Evolutionary conservation across 1,140 invertebrate genomes (phyloP), one percentile per base, ranked within the genome.

Genomic region (Cydia fagiglandana): DNA sequence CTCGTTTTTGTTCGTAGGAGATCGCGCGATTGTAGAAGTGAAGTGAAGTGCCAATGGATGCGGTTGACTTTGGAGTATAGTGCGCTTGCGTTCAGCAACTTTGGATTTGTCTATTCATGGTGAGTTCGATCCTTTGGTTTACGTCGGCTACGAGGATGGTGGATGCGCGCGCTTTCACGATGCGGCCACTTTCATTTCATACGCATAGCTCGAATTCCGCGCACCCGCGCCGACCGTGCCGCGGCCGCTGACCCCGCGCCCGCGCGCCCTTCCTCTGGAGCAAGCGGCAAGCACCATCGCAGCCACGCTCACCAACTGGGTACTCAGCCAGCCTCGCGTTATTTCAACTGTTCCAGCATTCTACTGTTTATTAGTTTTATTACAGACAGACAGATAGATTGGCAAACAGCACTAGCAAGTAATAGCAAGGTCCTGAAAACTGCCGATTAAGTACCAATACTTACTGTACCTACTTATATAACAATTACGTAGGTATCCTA

Each of bases 201-300:
- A 91, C 88, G 90, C 91, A 92, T 92, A 91, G 86, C 86, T 91
- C 84, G 88, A 89, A 92, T 92, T 92, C 91, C 91, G 85, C 86
- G 84, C 85, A 87, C 83, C 85, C 81, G 85, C 85, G 83, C 84
- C 87, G 88, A 85, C 84, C 87, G 88, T 86, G 81, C 88, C 64
- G 86, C 88, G 89, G 91, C 85, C 91, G 91, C 86, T 91, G 91
- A 92, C 91, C 91, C 89, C 89, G 86, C 84, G 86, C 84, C 85
- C 82, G 88, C 86, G 88, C 89, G 85, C 84, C 83, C 86, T 88
- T 87, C 91, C 84, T 87, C 77, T 75, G 79, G 84, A 86, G 81
- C 85, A 84, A 76, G 76, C 80, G 74, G 73, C 74, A 81, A 81
- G 80, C 83, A 86, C 56, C 75, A 79, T 84, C 77, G 80, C 79